Percentiles rank a stretch among this genome's conserved stretches.
Conservation (phyloP, 2,888 invertebrate genomes). For the Acanthosepion pharaonis region DNA sequence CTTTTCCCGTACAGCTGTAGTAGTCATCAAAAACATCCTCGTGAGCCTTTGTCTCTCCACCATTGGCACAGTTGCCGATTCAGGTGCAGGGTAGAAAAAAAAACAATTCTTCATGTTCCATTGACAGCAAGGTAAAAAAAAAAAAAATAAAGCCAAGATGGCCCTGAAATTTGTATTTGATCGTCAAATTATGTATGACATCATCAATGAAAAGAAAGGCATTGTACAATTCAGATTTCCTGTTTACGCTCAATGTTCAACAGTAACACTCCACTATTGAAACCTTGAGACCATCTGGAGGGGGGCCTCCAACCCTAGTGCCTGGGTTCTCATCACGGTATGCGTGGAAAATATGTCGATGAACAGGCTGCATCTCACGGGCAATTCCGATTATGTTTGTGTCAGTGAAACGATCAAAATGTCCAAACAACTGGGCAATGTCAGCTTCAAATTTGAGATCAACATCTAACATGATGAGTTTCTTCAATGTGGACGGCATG, state of each 20-base stretch:
- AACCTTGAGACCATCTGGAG: constrained; percentile 79
- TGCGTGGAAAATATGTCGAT: constrained; percentile 82
- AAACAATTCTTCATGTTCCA: constrained; percentile 83
- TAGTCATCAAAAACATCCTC: constrained; percentile 83
- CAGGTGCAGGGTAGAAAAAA: constrained; percentile 84
- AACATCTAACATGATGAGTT: constrained; percentile 84
- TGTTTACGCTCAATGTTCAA: constrained; percentile 81
- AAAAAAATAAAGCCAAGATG: too few species aligned
- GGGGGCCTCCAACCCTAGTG: constrained; percentile 79
- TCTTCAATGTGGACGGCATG: constrained; percentile 79
- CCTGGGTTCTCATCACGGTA: constrained; percentile 81
- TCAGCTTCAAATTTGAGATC: constrained; percentile 84
- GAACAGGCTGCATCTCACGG: constrained; percentile 85
- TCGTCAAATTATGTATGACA: constrained; percentile 65
- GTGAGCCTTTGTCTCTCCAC: constrained; percentile 86
- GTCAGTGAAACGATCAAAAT: constrained; percentile 81
- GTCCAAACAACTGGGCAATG: constrained; percentile 80
- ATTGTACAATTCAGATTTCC: constrained; percentile 80
- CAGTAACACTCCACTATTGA: constrained; percentile 86
- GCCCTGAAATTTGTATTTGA: constrained; percentile 74
- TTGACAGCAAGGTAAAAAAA: constrained; percentile 83
- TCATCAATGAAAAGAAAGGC: constrained; percentile 76
- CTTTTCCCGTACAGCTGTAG: constrained; percentile 78
- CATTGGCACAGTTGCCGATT: constrained; percentile 87
- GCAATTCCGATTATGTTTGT: constrained; percentile 79